phyloP scores from a whole-genome alignment of 2,113 vertebrate species.

The Crotalus viridis region DNA sequence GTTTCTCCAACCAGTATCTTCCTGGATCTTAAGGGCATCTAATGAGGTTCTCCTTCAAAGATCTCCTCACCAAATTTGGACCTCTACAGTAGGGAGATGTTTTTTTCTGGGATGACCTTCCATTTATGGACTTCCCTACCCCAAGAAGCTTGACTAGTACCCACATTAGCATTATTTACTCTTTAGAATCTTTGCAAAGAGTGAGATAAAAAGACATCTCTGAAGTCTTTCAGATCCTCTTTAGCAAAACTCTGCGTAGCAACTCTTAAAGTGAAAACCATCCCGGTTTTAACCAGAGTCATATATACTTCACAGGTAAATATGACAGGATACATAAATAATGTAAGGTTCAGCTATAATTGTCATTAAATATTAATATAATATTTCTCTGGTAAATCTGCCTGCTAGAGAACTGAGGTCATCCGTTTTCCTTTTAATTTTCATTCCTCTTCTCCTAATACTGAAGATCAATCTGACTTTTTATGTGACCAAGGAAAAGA shows the following conservation, averaged over 20 bases:
- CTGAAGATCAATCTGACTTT: not conserved
- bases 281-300: not conserved
- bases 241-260: not conserved
- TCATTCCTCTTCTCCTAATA: not conserved
- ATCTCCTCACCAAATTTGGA: not conserved
- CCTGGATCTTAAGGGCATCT: not conserved
- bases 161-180: not conserved
- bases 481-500: not conserved
- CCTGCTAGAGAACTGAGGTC: not conserved
- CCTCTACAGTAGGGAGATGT: not conserved
- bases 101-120: not conserved
- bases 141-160: not conserved
- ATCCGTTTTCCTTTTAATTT: not conserved
- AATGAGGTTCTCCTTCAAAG: not conserved
- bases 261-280: not conserved
- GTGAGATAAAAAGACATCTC: not conserved
- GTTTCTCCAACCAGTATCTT: not conserved
- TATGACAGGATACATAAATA: not conserved
- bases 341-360: not conserved
- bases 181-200: not conserved
- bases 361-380: not conserved
- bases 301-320: not conserved
- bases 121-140: not conserved
- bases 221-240: not conserved
- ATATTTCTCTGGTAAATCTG: not conserved